Conservation (phyloP, 2,113 vertebrate species). For the Peromyscus maniculatus region DNA sequence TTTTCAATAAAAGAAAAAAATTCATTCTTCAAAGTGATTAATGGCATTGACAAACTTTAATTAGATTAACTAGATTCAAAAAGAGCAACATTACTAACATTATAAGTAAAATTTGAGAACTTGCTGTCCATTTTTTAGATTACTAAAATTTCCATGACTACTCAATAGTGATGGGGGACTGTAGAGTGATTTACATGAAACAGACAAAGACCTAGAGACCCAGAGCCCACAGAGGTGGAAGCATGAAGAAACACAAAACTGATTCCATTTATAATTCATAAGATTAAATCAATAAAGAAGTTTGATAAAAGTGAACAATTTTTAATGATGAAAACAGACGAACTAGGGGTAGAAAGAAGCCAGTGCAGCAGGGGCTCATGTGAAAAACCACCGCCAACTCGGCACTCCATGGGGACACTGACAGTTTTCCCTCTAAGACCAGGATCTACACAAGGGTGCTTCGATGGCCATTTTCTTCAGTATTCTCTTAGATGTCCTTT, state of each 20-base stretch:
- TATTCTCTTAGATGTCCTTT: neutral
- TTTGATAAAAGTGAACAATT: neutral
- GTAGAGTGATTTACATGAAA: neutral
- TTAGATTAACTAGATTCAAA: neutral
- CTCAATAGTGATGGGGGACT: too few relatives aligned
- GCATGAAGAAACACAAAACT: neutral
- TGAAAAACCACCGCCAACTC: neutral
- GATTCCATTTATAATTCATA: neutral
- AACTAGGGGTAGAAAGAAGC: too few relatives aligned
- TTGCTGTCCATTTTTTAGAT: neutral
- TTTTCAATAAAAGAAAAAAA: too few relatives aligned
- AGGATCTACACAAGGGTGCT: neutral
- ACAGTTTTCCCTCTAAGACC: neutral
- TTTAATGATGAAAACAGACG: neutral
- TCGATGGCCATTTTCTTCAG: neutral
- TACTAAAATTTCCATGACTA: neutral
- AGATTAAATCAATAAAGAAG: neutral
- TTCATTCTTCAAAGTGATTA: neutral
- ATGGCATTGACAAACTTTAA: neutral
- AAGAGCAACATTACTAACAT: neutral
- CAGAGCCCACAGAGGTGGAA: neutral
- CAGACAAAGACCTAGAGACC: neutral
- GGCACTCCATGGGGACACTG: neutral
- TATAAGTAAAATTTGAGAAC: neutral
- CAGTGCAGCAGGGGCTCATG: accelerated